phyloP scores from a whole-genome alignment of 2,113 vertebrate genomes.

The Perca fluviatilis region DNA sequence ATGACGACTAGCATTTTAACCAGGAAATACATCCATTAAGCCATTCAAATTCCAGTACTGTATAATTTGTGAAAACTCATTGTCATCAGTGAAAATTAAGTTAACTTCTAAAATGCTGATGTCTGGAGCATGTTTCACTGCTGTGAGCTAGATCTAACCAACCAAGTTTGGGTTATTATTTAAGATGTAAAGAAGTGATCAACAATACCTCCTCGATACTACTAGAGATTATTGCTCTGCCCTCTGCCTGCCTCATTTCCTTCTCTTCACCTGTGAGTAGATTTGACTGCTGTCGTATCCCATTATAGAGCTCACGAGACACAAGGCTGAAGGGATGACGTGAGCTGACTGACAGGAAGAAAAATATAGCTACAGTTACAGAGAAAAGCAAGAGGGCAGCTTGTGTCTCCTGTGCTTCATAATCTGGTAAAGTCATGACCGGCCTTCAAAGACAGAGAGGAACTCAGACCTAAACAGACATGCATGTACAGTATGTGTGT shows the following conservation, averaged over 20 bases:
- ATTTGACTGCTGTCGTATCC: constrained; percentile 23
- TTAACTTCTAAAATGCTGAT: neutral
- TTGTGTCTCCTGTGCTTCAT: constrained; percentile 44
- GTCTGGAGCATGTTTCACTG: neutral
- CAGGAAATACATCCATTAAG: neutral
- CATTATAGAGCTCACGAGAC: constrained; percentile 45
- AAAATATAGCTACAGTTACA: constrained; percentile 31
- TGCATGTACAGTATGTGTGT: neutral
- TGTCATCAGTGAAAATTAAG: neutral
- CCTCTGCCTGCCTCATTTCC: constrained; percentile 29
- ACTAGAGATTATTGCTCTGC: neutral
- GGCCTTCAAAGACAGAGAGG: constrained; percentile 47
- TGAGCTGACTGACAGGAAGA: constrained; percentile 14
- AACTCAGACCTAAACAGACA: constrained; percentile 15
- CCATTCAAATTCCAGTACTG: neutral
- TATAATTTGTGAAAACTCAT: neutral
- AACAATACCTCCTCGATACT: neutral
- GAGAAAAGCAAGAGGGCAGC: constrained; percentile 17
- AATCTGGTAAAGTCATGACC: constrained; percentile 59
- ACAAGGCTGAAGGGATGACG: constrained; percentile 34
- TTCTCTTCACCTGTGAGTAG: constrained; percentile 21
- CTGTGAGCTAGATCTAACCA: neutral
- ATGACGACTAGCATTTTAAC: neutral
- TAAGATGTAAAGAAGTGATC: neutral
- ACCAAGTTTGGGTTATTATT: too few relatives aligned